Base-by-base conservation (phyloP, 1,140 invertebrate species). In the Eumeta japonica region DNA sequence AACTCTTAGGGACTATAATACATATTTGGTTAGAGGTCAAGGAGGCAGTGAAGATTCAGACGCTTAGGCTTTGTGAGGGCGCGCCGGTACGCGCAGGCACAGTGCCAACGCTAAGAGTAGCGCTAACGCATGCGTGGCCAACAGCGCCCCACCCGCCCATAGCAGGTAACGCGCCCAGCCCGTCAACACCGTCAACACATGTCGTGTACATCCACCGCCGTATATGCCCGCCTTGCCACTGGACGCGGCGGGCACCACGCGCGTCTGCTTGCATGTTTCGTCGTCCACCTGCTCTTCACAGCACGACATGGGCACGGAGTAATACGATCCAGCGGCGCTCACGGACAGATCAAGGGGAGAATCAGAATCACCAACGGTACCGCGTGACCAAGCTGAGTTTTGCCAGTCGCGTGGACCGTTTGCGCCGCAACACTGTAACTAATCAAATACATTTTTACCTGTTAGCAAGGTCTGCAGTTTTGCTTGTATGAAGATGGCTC, bases 391-490 rank as follows among this genome's bases (percentile, higher is more conserved):
- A 12, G 37, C 43, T 10, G 63, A 56, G 20, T 39, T 28, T 54
- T 59, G 57, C 63, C 63, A 70, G 49, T 66, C 65, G 39, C 61
- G 55, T 11, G 44, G 41, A 39, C 55, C 45, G 18, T 46, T 49
- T 24, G 55, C 52, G 27, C 64, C 64, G 45, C 62, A 63, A 28
- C 62, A 65, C 41, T 52, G 39, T 50, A 65, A 39, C 51, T 63
- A 35, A 39, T 7, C 4, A 29, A 4, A 29, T 13, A 29, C n/a
- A n/a, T n/a, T n/a, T n/a, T n/a, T n/a, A n/a, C n/a, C n/a, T n/a
- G n/a, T n/a, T n/a, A n/a, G n/a, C n/a, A n/a, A n/a, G n/a, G n/a
- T n/a, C n/a, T n/a, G n/a, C n/a, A n/a, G n/a, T n/a, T n/a, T n/a
- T n/a, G n/a, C n/a, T n/a, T n/a, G n/a, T n/a, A n/a, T n/a, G n/a